Evolutionary conservation across 2,113 vertebrate species (phyloP), one percentile per base, ranked within the genome.

Genomic region (Deroptyus accipitrinus): DNA sequence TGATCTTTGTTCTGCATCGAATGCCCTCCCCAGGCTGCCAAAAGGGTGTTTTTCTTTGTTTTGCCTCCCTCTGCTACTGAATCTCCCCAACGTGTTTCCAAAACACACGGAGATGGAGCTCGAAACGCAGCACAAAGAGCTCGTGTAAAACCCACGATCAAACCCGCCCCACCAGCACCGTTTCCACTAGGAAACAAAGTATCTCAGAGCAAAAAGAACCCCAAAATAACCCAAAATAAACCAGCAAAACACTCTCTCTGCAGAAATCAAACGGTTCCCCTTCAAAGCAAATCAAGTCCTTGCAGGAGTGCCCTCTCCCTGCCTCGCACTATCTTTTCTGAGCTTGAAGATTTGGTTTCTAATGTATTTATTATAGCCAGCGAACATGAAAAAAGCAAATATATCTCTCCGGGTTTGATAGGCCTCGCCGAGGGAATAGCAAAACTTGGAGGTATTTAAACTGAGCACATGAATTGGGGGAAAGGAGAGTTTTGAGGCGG

Each of bases 401-500:
- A 30, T 1, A 37, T 33, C 8, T 3, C 16, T 10, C 5, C 2
- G 12, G n/a, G 13, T 55, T 20, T 37, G 62, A 37, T 11, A 95
- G 95, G 94, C 95, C 95, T 95, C 42, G 41, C 7, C 4, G 17
- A 54, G 87, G 79, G 79, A 91, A 77, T 5, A 54, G 67, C n/a
- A 72, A 69, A 59, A 88, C 4, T 30, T 16, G 72, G 16, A 37
- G 12, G 12, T n/a, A 39, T 91, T 95, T 54, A 74, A 77, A 41
- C 8, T 3, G 9, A 83, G 9, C 37, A 37, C 2, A 3, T 4
- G n/a, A 33, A 22, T 0, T 37, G 20, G 12, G 73, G 73, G 27
- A 51, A 67, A 61, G 9, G 44, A 35, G 25, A 63, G 2, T 39
- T 94, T 55, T 17, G 33, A 33, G 51, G 33, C 51, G 39, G 30